A percentile compares a stretch with the other conserved stretches of the same genome.
These are phyloP conservation scores for Manduca sexta DNA, from an alignment of 1,140 invertebrate genomes.

Conservation along the genomic window DNA sequence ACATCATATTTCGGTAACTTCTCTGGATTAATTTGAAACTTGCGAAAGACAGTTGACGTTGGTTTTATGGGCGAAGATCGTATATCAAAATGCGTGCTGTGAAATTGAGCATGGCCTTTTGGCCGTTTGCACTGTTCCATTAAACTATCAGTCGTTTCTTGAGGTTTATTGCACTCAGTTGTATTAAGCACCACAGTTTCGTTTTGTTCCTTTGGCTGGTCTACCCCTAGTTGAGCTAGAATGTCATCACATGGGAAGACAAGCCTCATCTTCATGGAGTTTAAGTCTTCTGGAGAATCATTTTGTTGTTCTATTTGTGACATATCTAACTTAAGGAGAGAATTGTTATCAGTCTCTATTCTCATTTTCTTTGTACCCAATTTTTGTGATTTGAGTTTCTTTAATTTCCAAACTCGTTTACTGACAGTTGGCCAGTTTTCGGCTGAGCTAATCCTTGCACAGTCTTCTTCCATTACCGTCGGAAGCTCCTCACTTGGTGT, in stretches of 20 bases:
- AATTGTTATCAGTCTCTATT: slow-evolving; percentile 22
- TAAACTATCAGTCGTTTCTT: background rate
- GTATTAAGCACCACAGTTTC: background rate
- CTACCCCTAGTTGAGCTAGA: slow-evolving; percentile 18
- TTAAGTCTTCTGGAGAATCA: background rate
- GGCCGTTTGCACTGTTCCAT: slow-evolving; percentile 9
- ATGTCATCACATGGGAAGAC: slow-evolving; percentile 1
- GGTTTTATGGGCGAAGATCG: slow-evolving; percentile 63
- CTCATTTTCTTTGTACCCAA: slow-evolving; percentile 29
- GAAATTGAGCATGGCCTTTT: slow-evolving; percentile 45
- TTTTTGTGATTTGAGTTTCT: slow-evolving; percentile 20
- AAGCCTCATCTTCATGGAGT: slow-evolving; percentile 19
- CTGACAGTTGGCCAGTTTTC: slow-evolving; percentile 36
- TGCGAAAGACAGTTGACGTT: slow-evolving; percentile 48
- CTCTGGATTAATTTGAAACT: slow-evolving; percentile 58
- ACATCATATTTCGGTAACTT: slow-evolving; percentile 53
- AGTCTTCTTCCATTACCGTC: slow-evolving; percentile 20
- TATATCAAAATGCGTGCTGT: slow-evolving; percentile 62
- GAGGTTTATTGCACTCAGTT: slow-evolving; percentile 1
- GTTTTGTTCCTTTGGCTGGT: slow-evolving; percentile 9
- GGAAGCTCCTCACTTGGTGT: background rate
- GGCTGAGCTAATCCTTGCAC: slow-evolving; percentile 32
- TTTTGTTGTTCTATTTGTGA: background rate
- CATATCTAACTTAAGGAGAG: slow-evolving; percentile 3
- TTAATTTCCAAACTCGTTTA: slow-evolving; percentile 31